These are phyloP conservation scores for Troglohyphantes excavatus DNA, from an alignment of 2,888 invertebrate species.

Conservation along the genomic window DNA sequence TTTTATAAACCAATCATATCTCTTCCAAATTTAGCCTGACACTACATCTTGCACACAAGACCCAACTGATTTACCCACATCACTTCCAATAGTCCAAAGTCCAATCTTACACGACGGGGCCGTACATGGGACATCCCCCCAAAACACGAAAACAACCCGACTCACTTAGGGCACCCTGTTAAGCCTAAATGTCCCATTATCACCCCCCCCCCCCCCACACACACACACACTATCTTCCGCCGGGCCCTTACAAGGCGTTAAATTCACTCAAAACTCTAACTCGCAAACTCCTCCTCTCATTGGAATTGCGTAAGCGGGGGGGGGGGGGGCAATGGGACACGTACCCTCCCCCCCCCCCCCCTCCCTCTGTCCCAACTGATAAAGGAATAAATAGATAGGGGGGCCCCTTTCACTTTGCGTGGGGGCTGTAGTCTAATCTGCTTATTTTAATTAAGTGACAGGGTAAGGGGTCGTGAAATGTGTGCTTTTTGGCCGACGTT, in stretches of 20 bases:
- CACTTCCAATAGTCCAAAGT: constrained; percentile 4
- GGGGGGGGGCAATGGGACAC: neutral
- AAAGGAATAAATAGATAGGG: neutral
- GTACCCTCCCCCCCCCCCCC: neutral
- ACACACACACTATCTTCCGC: no score
- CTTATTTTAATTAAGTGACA: constrained; percentile 78
- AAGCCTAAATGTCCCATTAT: constrained; percentile 66
- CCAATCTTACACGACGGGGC: neutral
- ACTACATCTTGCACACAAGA: no score
- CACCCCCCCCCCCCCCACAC: constrained; percentile 5
- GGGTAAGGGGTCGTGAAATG: constrained; percentile 48
- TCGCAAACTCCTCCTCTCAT: constrained; percentile 23
- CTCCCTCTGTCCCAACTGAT: neutral
- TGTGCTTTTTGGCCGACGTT: constrained; percentile 73
- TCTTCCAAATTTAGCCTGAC: neutral
- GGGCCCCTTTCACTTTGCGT: neutral
- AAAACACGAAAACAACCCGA: constrained; percentile 64
- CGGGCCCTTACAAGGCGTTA: constrained; percentile 39
- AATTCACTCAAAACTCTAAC: constrained; percentile 51
- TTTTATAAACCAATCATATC: neutral
- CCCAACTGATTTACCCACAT: neutral
- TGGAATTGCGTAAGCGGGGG: constrained; percentile 60
- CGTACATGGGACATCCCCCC: constrained; percentile 14
- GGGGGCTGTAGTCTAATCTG: constrained; percentile 54
- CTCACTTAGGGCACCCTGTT: constrained; percentile 43